A percentile compares a stretch with the other conserved stretches of the same genome.
Evolutionary conservation across 2,888 invertebrate species (phyloP).

Genomic region (Trisateles emortualis): DNA sequence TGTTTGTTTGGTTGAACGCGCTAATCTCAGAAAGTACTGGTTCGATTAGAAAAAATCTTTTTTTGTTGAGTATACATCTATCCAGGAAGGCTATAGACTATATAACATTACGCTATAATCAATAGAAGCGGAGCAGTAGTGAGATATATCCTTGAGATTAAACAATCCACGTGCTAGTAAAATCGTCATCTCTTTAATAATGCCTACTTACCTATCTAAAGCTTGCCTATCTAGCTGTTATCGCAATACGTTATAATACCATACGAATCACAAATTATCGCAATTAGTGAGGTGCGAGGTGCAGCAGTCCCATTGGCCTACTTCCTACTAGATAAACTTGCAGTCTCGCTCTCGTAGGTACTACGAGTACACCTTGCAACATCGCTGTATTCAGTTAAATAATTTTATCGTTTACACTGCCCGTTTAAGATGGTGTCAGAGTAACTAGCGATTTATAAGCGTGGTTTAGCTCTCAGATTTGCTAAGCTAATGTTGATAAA

Average conservation of each 20-base stretch:
- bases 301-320: slow-evolving; percentile 19
- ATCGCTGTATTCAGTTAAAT: slow-evolving; percentile 1
- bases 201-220: background rate
- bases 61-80: too few relatives aligned
- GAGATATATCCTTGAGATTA: too few relatives aligned
- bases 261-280: slow-evolving; percentile 27
- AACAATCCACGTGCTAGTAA: too few relatives aligned
- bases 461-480: background rate
- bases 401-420: slow-evolving; percentile 4
- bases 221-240: background rate
- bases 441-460: background rate
- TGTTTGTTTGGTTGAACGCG: too few relatives aligned
- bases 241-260: background rate
- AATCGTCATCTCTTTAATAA: too few relatives aligned
- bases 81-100: too few relatives aligned
- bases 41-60: too few relatives aligned
- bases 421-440: background rate
- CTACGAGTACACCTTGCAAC: slow-evolving; percentile 29
- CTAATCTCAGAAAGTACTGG: too few relatives aligned
- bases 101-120: too few relatives aligned
- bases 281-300: slow-evolving; percentile 21
- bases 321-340: slow-evolving; percentile 31
- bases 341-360: background rate
- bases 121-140: too few relatives aligned
- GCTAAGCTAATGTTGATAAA: too few relatives aligned